Conservation (phyloP, 2,113 vertebrate genomes). For the Leucoraja erinaceus region DNA sequence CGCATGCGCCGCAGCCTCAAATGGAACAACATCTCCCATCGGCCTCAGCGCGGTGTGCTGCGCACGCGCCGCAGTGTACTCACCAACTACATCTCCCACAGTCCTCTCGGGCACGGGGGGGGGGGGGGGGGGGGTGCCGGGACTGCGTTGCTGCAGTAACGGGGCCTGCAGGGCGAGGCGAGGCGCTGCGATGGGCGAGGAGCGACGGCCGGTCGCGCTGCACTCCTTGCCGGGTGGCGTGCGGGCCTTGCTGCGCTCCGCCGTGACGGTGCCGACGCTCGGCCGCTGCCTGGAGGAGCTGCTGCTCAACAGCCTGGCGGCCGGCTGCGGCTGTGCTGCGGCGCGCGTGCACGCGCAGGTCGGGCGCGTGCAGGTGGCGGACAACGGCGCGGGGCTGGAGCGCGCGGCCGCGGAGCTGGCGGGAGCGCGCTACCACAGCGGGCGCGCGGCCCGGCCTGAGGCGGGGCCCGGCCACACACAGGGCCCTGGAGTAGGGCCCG, state of each 20-base stretch:
- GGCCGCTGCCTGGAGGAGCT: conserved; percentile 90
- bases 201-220: conserved; percentile 51
- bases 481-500: neutral
- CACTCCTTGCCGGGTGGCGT: conserved; percentile 71
- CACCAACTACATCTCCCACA: neutral
- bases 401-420: conserved; percentile 65
- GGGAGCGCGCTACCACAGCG: conserved; percentile 77
- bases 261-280: conserved; percentile 69
- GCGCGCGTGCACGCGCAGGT: conserved; percentile 77
- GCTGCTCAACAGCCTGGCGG: conserved; percentile 81
- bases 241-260: conserved; percentile 74
- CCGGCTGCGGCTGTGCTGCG: conserved; percentile 81
- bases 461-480: too few relatives aligned
- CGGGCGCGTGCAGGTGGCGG: conserved; percentile 85
- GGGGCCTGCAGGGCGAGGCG: neutral
- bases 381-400: conserved; percentile 79
- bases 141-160: neutral
- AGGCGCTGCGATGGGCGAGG: neutral
- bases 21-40: too few relatives aligned
- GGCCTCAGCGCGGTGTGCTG: too few relatives aligned
- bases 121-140: too few relatives aligned
- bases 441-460: neutral
- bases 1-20: too few relatives aligned
- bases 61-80: neutral
- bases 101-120: neutral